A percentile compares a stretch with the other conserved stretches of the same genome.
These are phyloP conservation scores for Steinernema khuongi DNA, from an alignment of 1,140 invertebrate genomes.

Conservation along the genomic window DNA sequence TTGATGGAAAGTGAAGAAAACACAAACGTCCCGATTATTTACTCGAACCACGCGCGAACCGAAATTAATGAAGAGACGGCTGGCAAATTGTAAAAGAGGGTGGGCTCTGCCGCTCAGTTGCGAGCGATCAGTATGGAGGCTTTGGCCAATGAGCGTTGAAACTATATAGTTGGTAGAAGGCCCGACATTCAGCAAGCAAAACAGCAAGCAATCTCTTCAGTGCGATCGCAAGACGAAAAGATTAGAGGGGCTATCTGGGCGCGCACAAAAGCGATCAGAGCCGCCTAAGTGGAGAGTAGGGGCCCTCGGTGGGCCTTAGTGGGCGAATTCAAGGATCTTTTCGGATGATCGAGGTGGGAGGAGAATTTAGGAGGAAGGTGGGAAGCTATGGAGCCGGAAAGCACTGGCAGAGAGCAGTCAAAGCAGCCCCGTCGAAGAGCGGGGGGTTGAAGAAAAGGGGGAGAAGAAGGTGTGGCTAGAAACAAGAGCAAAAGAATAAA, in stretches of 20 bases:
- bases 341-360: neutral
- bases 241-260: neutral
- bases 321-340: neutral
- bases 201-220: neutral
- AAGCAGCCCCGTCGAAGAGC: conserved; percentile 1
- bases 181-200: neutral
- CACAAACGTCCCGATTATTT: neutral
- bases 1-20: neutral
- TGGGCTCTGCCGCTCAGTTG: too few species aligned
- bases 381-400: neutral
- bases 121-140: too few species aligned
- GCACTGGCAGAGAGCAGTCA: conserved; percentile 3
- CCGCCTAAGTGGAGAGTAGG: neutral
- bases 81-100: too few species aligned
- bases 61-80: neutral
- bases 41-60: conserved; percentile 11
- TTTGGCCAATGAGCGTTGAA: neutral
- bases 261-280: conserved; percentile 3
- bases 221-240: neutral
- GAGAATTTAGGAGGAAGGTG: neutral
- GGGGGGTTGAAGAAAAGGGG: conserved; percentile 7
- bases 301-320: conserved; percentile 5
- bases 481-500: conserved; percentile 17
- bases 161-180: neutral
- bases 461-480: conserved; percentile 15